phyloP scores from a whole-genome alignment of 2,113 vertebrate species.

The Gadus macrocephalus region DNA sequence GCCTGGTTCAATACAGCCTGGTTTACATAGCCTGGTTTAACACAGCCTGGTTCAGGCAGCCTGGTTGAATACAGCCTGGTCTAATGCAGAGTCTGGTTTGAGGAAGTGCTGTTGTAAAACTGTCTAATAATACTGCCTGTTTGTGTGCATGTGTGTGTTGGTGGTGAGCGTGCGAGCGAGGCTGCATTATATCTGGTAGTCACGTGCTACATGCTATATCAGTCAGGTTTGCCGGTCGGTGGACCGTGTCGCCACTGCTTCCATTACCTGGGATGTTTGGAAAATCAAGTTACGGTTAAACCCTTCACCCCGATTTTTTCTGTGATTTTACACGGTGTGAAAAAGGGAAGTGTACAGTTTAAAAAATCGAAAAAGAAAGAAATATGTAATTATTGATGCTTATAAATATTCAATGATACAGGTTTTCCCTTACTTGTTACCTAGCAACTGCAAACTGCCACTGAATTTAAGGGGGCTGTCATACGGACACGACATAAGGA shows the following conservation, averaged over 20 bases:
- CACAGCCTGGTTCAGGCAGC: too few relatives aligned
- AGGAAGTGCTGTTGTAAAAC: conserved; percentile 33
- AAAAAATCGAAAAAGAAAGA: conserved; percentile 5
- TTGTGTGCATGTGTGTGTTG: conserved; percentile 11
- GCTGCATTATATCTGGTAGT: not conserved
- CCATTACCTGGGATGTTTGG: not conserved
- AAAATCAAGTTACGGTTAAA: conserved; percentile 1
- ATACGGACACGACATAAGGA: conserved; percentile 40
- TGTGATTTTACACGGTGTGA: not conserved
- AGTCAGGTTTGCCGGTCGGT: conserved; percentile 6
- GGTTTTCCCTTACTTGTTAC: conserved; percentile 72
- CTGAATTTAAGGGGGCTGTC: conserved; percentile 39
- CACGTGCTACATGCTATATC: conserved; percentile 5
- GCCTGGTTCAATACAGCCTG: too few relatives aligned
- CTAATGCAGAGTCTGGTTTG: conserved; percentile 36
- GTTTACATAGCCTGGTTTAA: too few relatives aligned
- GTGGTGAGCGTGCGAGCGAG: too few relatives aligned
- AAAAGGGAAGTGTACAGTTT: not conserved
- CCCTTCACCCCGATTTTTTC: not conserved
- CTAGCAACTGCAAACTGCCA: conserved; percentile 73
- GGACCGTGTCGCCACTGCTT: not conserved
- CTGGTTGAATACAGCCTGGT: too few relatives aligned
- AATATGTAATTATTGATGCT: conserved; percentile 67
- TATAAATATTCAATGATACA: conserved; percentile 73
- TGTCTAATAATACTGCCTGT: not conserved